Evolutionary conservation across 2,113 vertebrate genomes (phyloP), one percentile per base, ranked within the genome.

Genomic region (Lontra canadensis): DNA sequence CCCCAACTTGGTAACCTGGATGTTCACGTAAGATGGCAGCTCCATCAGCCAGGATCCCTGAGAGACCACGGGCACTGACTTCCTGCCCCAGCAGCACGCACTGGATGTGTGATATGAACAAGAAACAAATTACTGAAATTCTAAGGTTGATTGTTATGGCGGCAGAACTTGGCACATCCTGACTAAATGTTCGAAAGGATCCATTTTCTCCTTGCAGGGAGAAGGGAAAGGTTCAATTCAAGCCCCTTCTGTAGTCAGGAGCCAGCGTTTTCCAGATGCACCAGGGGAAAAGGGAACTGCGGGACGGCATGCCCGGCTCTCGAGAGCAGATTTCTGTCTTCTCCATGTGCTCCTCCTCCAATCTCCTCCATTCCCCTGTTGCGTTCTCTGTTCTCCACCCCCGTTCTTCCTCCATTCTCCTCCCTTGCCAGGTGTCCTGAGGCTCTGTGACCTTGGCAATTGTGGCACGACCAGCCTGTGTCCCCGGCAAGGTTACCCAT

Each of bases 301-400:
- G 29, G 26, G 65, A 10, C 0, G 9, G 74, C 0, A 7, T 2
- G 59, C 44, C 39, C 13, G 4, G 8, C 81, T 63, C 6, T 52
- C 1, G 2, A 14, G 2, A 1, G 9, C 7, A 2, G 44, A 23
- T 20, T 31, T 4, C 1, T 3, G 2, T 21, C 4, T 29, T 42
- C 36, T 6, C 17, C 11, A 34, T 55, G 23, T n/a, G 14, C 6
- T 63, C 31, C 1, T 6, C 42, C 52, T 31, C 15, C 18, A 3
- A 18, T 11, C 31, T 15, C 34, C 49, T 65, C 21, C 10, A 1
- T 20, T 7, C 18, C 7, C 7, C 31, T 18, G 42, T 44, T 29
- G 20, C 26, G 13, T 25, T n/a, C 57, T 67, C 13, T 73, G 13
- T 23, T 14, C 31, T 57, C 44, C 2, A 0, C 9, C 10, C 13